Conservation (phyloP, 1,140 invertebrate genomes). For the Polyergus mexicanus region DNA sequence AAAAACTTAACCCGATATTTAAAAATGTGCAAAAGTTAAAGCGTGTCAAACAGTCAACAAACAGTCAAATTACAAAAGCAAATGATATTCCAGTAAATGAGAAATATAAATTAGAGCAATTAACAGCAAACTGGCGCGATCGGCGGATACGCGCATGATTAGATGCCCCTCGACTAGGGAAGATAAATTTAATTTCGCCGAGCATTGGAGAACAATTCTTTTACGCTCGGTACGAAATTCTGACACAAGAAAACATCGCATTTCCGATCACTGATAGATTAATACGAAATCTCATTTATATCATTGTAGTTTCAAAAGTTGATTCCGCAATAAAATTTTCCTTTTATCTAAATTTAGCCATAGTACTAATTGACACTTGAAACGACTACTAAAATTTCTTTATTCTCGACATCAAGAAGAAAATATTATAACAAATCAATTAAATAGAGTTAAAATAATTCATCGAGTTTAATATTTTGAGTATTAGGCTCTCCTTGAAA, state of each 20-base stretch:
- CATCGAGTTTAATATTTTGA: no score
- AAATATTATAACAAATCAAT: no score
- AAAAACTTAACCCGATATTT: no score
- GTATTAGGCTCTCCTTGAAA: no score
- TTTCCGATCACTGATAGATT: background rate
- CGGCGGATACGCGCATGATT: conserved; percentile 11
- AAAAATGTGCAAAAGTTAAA: no score
- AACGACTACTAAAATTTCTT: background rate
- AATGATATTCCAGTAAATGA: conserved; percentile 53
- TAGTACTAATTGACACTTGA: background rate
- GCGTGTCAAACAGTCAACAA: no score
- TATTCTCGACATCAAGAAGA: background rate
- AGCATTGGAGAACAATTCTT: background rate
- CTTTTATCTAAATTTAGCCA: conserved; percentile 7
- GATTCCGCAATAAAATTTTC: conserved; percentile 15
- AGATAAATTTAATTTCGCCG: conserved; percentile 1
- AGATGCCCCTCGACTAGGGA: background rate
- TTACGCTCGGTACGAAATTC: background rate
- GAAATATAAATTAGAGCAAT: conserved; percentile 42
- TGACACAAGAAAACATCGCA: background rate
- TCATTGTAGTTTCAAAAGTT: background rate
- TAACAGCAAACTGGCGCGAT: background rate
- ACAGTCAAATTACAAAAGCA: no score
- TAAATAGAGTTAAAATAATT: no score
- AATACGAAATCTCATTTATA: background rate